Conservation (phyloP, 1,140 invertebrate species). For the Bombyx mandarina region DNA sequence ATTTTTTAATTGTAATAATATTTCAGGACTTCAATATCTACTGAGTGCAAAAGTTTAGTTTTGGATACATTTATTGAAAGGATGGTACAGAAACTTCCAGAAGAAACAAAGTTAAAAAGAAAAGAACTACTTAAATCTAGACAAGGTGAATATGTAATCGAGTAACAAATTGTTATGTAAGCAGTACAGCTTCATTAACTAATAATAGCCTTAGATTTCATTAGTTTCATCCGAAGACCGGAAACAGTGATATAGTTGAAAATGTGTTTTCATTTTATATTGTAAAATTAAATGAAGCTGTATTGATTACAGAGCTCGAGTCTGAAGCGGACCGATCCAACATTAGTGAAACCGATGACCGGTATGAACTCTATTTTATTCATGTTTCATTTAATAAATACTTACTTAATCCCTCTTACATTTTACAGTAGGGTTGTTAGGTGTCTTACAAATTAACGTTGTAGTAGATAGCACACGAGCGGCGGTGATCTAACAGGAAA, state of each 20-base stretch:
- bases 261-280: neutral
- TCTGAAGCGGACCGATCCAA: constrained; percentile 5
- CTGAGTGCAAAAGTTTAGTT: constrained; percentile 71
- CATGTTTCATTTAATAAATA: too few species aligned
- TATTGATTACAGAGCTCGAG: constrained; percentile 52
- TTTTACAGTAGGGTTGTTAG: too few species aligned
- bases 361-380: too few species aligned
- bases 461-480: too few species aligned
- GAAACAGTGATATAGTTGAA: neutral
- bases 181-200: constrained; percentile 44
- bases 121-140: constrained; percentile 66
- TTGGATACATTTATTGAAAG: constrained; percentile 76
- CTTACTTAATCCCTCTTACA: too few species aligned
- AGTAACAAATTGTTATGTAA: constrained; percentile 9
- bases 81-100: constrained; percentile 74
- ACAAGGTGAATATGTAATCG: constrained; percentile 50
- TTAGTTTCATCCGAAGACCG: neutral
- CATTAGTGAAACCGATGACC: too few species aligned
- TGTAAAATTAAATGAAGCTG: constrained; percentile 36
- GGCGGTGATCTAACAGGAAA: too few species aligned
- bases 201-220: neutral
- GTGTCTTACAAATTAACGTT: too few species aligned
- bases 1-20: constrained; percentile 9
- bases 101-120: constrained; percentile 65
- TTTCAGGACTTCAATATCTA: constrained; percentile 59